Percentiles rank a stretch among this genome's conserved stretches.
phyloP scores from a whole-genome alignment of 2,113 vertebrate genomes.

The Hippocampus mohnikei region DNA sequence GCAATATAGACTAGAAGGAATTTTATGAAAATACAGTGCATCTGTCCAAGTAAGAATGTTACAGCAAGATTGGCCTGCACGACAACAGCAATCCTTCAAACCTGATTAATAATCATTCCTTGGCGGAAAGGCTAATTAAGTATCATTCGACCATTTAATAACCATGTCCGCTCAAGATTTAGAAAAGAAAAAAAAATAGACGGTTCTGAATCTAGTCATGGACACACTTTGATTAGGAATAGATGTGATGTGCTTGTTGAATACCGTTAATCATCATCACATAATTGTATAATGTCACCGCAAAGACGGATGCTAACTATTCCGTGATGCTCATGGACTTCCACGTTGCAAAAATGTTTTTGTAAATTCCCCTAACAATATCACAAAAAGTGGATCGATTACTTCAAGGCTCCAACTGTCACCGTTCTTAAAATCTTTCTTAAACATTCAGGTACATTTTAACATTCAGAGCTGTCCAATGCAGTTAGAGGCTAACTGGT shows the following conservation, averaged over 20 bases:
- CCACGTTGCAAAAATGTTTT: too few relatives aligned
- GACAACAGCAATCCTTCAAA: slow-evolving; percentile 8
- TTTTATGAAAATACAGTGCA: background rate
- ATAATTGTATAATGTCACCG: background rate
- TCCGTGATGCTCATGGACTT: background rate
- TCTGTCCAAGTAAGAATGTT: background rate
- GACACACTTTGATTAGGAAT: background rate
- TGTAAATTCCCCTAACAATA: too few relatives aligned
- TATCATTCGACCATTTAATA: slow-evolving; percentile 3
- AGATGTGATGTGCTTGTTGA: background rate
- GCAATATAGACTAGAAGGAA: background rate
- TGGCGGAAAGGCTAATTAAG: background rate
- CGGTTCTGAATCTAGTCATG: background rate
- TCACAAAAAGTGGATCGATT: background rate
- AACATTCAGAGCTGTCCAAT: background rate
- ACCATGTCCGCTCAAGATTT: background rate
- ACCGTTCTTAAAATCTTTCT: background rate
- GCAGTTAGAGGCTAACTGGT: too few relatives aligned
- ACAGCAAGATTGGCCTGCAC: background rate
- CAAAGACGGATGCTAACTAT: background rate
- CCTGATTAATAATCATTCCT: background rate
- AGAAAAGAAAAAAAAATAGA: background rate
- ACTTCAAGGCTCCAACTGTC: background rate
- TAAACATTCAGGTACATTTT: background rate
- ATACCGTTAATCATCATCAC: background rate